phyloP scores from a whole-genome alignment of 2,888 invertebrate genomes.

The Strigamia maritima region DNA sequence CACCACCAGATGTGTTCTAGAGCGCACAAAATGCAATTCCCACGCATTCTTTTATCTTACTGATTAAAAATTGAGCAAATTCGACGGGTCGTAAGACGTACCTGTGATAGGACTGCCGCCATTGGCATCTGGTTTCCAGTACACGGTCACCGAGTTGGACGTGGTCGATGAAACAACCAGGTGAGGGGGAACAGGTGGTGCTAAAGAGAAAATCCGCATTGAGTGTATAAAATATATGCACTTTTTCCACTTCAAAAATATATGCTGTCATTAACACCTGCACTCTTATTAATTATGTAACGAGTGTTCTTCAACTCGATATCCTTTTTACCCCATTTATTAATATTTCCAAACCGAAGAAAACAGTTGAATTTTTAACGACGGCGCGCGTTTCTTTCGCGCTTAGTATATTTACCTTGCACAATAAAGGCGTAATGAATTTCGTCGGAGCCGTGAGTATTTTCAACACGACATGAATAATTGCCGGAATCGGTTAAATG shows the following conservation, averaged over 20 bases:
- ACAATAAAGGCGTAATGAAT: background rate
- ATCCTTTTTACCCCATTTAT: background rate
- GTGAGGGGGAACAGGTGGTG: slow-evolving; percentile 9
- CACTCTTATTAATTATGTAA: background rate
- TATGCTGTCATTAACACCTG: background rate
- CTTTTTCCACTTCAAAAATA: no score
- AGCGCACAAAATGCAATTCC: no score
- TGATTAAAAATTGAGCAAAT: no score
- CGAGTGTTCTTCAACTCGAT: background rate
- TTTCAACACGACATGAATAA: slow-evolving; percentile 27
- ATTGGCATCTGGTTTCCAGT: slow-evolving; percentile 13
- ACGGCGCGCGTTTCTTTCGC: no score
- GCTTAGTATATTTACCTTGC: slow-evolving; percentile 8
- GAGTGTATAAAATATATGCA: no score
- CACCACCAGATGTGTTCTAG: no score
- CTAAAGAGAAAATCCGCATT: background rate
- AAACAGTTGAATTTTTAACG: no score
- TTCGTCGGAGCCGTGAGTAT: background rate
- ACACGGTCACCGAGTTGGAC: slow-evolving; percentile 10
- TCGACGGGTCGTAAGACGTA: background rate
- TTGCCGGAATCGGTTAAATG: background rate
- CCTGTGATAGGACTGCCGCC: slow-evolving; percentile 29
- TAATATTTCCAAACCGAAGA: no score
- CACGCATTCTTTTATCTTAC: no score
- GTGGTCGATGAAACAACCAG: background rate